phyloP scores from a whole-genome alignment of 2,113 vertebrate species.

The Pholis gunnellus region DNA sequence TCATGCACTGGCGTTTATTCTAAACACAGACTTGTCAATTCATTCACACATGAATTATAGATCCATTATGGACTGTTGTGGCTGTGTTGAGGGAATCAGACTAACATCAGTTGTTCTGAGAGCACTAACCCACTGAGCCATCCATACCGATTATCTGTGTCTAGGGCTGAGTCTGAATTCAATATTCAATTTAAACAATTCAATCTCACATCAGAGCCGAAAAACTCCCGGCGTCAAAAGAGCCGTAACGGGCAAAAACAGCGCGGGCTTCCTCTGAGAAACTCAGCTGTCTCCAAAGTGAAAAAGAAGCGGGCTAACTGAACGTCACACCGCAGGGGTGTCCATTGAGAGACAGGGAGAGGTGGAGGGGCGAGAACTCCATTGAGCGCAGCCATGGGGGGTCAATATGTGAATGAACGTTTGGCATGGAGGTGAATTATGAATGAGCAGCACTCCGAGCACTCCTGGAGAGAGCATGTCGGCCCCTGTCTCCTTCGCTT shows the following conservation, averaged over 20 bases:
- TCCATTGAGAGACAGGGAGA: slow-evolving; percentile 71
- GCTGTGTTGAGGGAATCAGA: slow-evolving; percentile 61
- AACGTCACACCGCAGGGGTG: slow-evolving; percentile 68
- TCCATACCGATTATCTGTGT: slow-evolving; percentile 77
- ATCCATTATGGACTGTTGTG: slow-evolving; percentile 70
- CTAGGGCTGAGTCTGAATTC: slow-evolving; percentile 69
- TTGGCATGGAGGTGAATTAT: slow-evolving; percentile 83
- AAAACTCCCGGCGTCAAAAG: slow-evolving; percentile 26
- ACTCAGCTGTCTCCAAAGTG: slow-evolving; percentile 53
- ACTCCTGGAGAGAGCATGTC: slow-evolving; percentile 75
- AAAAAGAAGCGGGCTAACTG: slow-evolving; percentile 52
- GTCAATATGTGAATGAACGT: slow-evolving; percentile 83
- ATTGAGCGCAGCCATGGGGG: slow-evolving; percentile 80
- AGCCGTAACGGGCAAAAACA: slow-evolving; percentile 26
- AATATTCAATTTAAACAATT: slow-evolving; percentile 79
- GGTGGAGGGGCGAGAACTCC: slow-evolving; percentile 75
- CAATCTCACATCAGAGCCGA: slow-evolving; percentile 57
- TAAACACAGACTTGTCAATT: slow-evolving; percentile 65
- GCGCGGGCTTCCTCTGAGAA: neutral
- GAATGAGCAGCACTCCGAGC: slow-evolving; percentile 80
- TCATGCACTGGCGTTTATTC: slow-evolving; percentile 50
- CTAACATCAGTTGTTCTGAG: slow-evolving; percentile 68
- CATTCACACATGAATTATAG: slow-evolving; percentile 75
- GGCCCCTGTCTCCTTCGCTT: slow-evolving; percentile 50
- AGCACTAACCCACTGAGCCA: slow-evolving; percentile 71